Conservation (phyloP, 2,113 vertebrate genomes). For the Tragelaphus strepsiceros region DNA sequence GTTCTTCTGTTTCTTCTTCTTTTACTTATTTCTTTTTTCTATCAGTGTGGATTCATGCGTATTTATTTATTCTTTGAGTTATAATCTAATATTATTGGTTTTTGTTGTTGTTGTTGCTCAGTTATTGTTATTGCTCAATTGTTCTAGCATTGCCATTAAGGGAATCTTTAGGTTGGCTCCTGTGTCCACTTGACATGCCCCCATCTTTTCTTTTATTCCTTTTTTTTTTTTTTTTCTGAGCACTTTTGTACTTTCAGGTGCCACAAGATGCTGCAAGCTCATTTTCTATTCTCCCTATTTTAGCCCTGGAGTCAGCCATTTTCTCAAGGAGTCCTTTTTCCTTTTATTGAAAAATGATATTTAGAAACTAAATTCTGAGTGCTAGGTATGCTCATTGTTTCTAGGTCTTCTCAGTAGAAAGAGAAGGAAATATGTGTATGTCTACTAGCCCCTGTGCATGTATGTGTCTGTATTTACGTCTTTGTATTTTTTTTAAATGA, state of each 20-base stretch:
- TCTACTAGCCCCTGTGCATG: not conserved
- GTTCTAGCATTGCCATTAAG: not conserved
- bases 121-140: not conserved
- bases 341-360: not conserved
- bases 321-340: not conserved
- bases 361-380: not conserved
- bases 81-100: not conserved
- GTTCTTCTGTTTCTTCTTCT: not conserved
- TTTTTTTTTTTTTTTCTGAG: not conserved
- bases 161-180: not conserved
- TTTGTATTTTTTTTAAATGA: not conserved
- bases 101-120: not conserved
- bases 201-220: not conserved
- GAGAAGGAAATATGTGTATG: not conserved
- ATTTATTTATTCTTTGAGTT: not conserved
- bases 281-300: not conserved
- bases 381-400: not conserved
- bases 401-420: not conserved
- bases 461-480: not conserved
- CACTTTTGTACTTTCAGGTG: not conserved
- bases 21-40: not conserved
- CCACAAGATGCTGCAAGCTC: not conserved
- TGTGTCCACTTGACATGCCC: not conserved
- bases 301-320: not conserved
- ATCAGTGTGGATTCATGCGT: not conserved